A percentile compares a stretch with the other conserved stretches of the same genome.
Conservation (phyloP, 2,888 invertebrate species). For the Lasioglossum calceatum region DNA sequence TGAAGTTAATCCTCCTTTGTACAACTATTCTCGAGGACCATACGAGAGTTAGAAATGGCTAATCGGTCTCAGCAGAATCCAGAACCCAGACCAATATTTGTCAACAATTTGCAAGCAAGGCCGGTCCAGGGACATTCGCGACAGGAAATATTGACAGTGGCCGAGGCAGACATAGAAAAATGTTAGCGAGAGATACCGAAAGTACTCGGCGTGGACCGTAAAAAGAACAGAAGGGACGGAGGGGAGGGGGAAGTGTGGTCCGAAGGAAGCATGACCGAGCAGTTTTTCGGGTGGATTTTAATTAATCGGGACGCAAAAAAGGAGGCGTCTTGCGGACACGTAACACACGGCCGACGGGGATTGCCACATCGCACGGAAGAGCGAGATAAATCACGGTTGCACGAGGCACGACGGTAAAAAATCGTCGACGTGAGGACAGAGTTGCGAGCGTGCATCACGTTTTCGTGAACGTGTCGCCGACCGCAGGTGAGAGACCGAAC, state of each 20-base stretch:
- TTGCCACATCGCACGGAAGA: conserved; percentile 26
- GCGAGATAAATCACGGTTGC: conserved; percentile 52
- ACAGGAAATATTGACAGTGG: conserved; percentile 30
- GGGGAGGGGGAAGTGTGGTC: not conserved
- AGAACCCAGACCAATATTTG: not conserved
- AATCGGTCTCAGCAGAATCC: not conserved
- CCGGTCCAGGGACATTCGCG: not conserved
- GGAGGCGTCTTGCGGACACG: conserved; percentile 18
- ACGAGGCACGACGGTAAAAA: conserved; percentile 11
- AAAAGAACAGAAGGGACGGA: not conserved
- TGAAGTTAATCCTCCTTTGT: not conserved
- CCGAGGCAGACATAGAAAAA: not conserved
- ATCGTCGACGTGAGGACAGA: conserved; percentile 29
- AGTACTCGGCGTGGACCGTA: conserved; percentile 9
- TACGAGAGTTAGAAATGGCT: not conserved
- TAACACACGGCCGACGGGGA: conserved; percentile 27
- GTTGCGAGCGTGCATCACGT: conserved; percentile 61
- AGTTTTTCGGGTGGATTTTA: conserved; percentile 27
- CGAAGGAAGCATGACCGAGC: conserved; percentile 29
- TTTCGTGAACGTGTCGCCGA: conserved; percentile 57
- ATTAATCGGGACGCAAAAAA: conserved; percentile 32
- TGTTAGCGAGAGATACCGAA: not conserved
- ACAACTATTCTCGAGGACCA: not conserved
- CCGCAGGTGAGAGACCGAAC: conserved; percentile 47
- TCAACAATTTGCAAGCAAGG: not conserved